Evolutionary conservation across 2,797 vertebrate species (phyloP).

Genomic region (Acridotheres tristis): DNA sequence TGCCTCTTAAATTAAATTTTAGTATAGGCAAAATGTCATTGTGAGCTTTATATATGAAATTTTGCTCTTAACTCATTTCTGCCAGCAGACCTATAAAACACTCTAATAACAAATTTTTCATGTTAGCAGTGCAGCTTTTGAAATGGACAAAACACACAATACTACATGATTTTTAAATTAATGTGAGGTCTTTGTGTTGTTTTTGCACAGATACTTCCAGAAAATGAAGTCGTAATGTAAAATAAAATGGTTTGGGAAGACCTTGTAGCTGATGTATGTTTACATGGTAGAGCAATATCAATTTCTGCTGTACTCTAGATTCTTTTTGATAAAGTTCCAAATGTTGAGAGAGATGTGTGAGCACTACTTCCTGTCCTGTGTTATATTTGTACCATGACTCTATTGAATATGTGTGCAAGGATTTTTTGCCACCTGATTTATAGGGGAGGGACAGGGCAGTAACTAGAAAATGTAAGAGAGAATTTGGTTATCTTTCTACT

Average conservation of each 20-base stretch:
- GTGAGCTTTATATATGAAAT: background rate
- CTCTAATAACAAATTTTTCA: background rate
- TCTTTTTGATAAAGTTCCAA: background rate
- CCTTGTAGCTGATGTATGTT: background rate
- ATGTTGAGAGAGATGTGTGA: background rate
- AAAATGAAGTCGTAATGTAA: background rate
- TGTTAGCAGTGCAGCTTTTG: background rate
- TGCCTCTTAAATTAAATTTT: conserved; percentile 31
- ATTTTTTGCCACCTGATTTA: background rate
- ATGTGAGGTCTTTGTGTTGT: background rate
- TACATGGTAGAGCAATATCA: background rate
- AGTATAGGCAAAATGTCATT: background rate
- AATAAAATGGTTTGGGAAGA: background rate
- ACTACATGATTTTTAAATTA: background rate
- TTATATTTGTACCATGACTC: background rate
- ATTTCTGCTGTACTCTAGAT: background rate
- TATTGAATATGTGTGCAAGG: background rate
- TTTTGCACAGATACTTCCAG: background rate
- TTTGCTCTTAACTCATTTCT: conserved; percentile 3
- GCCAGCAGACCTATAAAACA: background rate
- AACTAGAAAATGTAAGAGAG: background rate
- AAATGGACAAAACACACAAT: background rate
- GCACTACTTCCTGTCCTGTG: background rate
- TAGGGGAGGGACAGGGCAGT: background rate
- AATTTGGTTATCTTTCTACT: background rate